Conservation (phyloP, 2,888 invertebrate species). For the Clunio marinus region DNA sequence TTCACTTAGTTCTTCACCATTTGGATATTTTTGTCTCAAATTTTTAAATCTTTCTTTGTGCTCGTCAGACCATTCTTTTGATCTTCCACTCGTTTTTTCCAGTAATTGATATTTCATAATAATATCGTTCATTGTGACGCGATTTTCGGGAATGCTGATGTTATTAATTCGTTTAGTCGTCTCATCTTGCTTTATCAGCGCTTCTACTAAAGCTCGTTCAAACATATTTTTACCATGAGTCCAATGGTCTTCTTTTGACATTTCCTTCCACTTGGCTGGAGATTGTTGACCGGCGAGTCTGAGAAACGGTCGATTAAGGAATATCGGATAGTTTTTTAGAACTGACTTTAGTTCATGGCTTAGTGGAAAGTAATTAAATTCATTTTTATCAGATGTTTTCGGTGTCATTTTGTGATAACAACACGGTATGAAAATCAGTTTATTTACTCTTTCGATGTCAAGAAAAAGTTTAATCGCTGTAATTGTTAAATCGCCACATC, state of each 20-base stretch:
- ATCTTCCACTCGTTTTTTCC: conserved; percentile 7
- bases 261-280: conserved; percentile 53
- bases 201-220: conserved; percentile 61
- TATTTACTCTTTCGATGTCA: conserved; percentile 55
- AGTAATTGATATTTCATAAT: conserved; percentile 15
- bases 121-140: conserved; percentile 9
- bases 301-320: conserved; percentile 62
- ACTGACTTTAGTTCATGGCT: conserved; percentile 54
- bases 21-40: conserved; percentile 42
- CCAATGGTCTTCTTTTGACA: conserved; percentile 52
- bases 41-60: conserved; percentile 43
- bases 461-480: conserved; percentile 63
- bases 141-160: background rate
- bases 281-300: conserved; percentile 69
- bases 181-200: conserved; percentile 52
- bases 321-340: conserved; percentile 47
- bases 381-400: conserved; percentile 41
- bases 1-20: conserved; percentile 47
- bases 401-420: conserved; percentile 70
- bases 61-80: conserved; percentile 42
- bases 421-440: conserved; percentile 68
- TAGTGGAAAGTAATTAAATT: conserved; percentile 64
- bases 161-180: conserved; percentile 6
- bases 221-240: conserved; percentile 53
- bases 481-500: conserved; percentile 72